Percentiles rank a stretch among this genome's conserved stretches.
Conservation (phyloP, 2,113 vertebrate genomes). For the Pterocles orientalis region DNA sequence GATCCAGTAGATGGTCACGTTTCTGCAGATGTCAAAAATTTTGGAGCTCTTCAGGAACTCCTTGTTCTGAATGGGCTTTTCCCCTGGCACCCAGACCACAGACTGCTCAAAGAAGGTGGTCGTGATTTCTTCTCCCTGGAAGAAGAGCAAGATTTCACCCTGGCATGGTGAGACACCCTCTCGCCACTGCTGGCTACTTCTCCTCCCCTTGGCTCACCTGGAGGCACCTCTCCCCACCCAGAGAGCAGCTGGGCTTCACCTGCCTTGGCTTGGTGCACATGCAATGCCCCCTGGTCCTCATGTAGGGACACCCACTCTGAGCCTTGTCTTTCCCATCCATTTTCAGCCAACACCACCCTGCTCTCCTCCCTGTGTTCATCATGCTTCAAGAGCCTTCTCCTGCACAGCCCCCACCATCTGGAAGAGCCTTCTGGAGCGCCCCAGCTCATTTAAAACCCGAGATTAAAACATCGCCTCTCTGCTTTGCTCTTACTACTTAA, state of each 20-base stretch:
- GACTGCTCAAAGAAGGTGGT: constrained; percentile 80
- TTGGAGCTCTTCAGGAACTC: constrained; percentile 81
- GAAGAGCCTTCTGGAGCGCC: background rate
- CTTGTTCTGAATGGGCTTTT: constrained; percentile 81
- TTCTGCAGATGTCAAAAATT: constrained; percentile 80
- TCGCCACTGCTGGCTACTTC: background rate
- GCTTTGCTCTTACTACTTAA: constrained; percentile 27
- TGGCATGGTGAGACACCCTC: accelerated
- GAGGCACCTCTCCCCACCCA: background rate
- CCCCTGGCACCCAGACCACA: constrained; percentile 80
- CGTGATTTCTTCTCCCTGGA: constrained; percentile 78
- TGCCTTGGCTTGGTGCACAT: background rate
- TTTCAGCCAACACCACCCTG: background rate
- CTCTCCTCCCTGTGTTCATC: background rate
- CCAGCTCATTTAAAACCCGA: background rate
- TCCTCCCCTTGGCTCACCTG: background rate
- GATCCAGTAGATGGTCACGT: constrained; percentile 81
- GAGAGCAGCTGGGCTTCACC: background rate
- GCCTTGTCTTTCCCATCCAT: background rate
- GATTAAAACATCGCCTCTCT: constrained; percentile 32
- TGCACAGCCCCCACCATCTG: background rate
- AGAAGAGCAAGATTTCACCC: background rate
- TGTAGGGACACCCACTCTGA: accelerated
- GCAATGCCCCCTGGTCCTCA: accelerated
- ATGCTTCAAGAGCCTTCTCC: background rate